Base-by-base conservation (phyloP, 23 tunicate species). In the Oikopleura albicans region DNA sequence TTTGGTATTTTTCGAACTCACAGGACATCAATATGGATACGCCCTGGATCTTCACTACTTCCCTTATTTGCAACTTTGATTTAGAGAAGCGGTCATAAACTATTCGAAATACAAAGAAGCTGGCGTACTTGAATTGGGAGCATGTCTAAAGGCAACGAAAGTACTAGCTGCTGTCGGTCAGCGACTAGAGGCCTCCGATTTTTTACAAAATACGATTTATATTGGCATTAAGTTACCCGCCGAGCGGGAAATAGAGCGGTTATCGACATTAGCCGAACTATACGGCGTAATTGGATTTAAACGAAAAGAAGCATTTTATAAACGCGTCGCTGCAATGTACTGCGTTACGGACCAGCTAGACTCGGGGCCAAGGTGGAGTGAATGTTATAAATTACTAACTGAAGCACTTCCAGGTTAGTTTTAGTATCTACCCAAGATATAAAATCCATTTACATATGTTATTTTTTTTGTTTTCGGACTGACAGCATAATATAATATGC, bases 241-340 rank as follows among this genome's bases (percentile, higher is more conserved):
- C 49, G 83, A 86, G 34, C 29, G 79, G 27, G 79, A 71, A n/a
- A 71, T 71, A 22, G 79, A 71, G 31, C 28, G 79, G 34, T 35
- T 71, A 2, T 71, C 79, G 34, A 71, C 85, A 0, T 39, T 95
- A 75, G 92, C 96, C 2, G 91, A 90, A 83, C 84, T 95, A 66
- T 95, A 95, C 75, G 86, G 85, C 0, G 84, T 85, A 22, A 95
- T 95, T 4, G 86, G 88, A n/a, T 89, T 95, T 40, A 86, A 90
- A 56, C 85, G 99, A 27, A 95, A 95, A 56, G 89, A 91, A 1
- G 86, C 95, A 0, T 95, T 95, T 76, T 95, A 95, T 66, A 86
- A 87, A 71, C 83, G 99, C 1, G 96, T 95, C 27, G 99, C 99
- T 29, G 99, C 99, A n/a, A 95, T 95, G 99, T 94, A 95, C 66